Base-by-base conservation (phyloP, 2,888 invertebrate species). In the Itoplectis maculator region DNA sequence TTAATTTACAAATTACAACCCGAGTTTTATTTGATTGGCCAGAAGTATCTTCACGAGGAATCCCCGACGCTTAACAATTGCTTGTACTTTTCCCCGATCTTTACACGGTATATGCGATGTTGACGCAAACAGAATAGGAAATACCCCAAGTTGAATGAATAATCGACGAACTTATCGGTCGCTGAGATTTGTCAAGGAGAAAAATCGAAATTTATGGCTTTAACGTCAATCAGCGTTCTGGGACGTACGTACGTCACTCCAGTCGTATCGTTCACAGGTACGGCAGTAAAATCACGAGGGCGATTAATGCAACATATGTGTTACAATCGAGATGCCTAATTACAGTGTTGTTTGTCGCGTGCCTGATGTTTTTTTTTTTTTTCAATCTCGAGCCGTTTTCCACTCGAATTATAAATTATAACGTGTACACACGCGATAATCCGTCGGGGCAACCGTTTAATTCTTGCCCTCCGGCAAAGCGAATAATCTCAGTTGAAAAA, bases 321-420 rank as follows among this genome's bases (percentile, higher is more conserved):
- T 11, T 54, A 54, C 23, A 54, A 23, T 13, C 23, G 20, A 20
- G 29, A 65, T 35, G 23, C 66, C 42, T 63, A 61, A 49, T 69
- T 72, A 42, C 23, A n/a, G 29, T 56, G 29, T 59, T 29, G 59
- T 59, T 29, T 59, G 59, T 72, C 72, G 59, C 72, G 72, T 72
- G 72, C 45, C 59, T 35, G 35, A 15, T 15, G 40, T 54, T 15
- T 6, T 40, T 11, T 20, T 15, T 20, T 54, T 15, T 6, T 40
- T 11, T 20, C 20, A 59, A 3, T 13, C 40, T 69, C 20, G 13
- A 29, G 2, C 29, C 29, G 2, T 29, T 29, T 29, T 51, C 8
- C 9, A 40, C 40, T 13, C 18, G 29, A 40, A 54, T 65, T 54
- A 47, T 11, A 54, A 51, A 54, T 65, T 15, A 45, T 23, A 13